phyloP scores from a whole-genome alignment of 2,113 vertebrate species.

The Xerus inauris region DNA sequence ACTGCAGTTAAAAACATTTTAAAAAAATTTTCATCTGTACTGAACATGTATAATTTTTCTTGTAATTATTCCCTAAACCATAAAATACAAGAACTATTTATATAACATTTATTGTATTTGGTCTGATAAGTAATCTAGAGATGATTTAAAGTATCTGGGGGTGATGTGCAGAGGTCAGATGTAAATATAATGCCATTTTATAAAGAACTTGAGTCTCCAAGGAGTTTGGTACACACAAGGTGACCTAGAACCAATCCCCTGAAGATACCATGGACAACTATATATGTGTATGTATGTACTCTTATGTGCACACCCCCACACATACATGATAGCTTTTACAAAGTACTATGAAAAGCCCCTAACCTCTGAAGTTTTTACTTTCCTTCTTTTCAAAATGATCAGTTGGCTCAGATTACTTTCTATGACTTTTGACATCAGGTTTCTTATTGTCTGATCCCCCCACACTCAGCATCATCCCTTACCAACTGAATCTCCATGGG shows the following conservation, averaged over 20 bases:
- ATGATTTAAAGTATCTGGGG: background rate
- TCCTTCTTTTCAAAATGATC: background rate
- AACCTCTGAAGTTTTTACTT: background rate
- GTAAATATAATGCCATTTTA: background rate
- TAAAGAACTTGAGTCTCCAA: background rate
- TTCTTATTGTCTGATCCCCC: background rate
- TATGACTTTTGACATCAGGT: background rate
- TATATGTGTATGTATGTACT: rapidly evolving
- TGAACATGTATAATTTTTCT: background rate
- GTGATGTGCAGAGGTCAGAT: background rate
- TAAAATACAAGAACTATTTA: background rate
- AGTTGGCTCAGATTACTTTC: background rate
- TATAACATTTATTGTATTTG: background rate
- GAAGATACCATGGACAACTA: background rate
- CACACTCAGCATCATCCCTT: background rate
- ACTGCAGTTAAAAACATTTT: background rate
- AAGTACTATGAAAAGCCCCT: background rate
- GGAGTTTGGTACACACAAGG: background rate
- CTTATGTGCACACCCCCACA: background rate
- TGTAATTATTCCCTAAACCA: background rate
- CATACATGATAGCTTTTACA: background rate
- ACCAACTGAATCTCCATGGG: background rate
- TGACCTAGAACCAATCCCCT: background rate
- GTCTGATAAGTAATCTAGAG: background rate
- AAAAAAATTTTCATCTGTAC: background rate